Conservation (phyloP, 2,797 vertebrate species). For the Decapterus maruadsi region DNA sequence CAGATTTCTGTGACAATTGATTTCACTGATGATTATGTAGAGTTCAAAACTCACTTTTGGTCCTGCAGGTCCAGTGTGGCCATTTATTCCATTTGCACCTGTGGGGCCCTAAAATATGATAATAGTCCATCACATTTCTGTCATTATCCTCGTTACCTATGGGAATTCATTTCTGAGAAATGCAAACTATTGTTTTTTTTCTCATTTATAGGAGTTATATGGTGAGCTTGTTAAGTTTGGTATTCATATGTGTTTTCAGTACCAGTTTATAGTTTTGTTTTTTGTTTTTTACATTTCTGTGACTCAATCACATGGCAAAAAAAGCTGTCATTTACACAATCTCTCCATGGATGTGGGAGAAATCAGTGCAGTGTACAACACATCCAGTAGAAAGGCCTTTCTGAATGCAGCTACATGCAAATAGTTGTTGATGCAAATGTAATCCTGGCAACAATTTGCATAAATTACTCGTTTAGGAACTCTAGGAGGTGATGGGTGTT, state of each 20-base stretch:
- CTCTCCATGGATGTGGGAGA: slow-evolving; percentile 1
- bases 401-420: not conserved
- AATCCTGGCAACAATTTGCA: not conserved
- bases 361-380: not conserved
- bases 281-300: not conserved
- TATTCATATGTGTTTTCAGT: not conserved
- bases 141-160: not conserved
- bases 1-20: not conserved
- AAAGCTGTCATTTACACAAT: not conserved
- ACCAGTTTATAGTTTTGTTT: not conserved
- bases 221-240: not conserved
- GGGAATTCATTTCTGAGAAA: not conserved
- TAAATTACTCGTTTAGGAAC: not conserved
- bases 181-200: not conserved
- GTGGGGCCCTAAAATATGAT: slow-evolving; percentile 70
- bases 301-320: not conserved
- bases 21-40: not conserved
- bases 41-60: slow-evolving; percentile 67
- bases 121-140: not conserved
- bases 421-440: not conserved
- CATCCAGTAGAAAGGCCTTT: not conserved
- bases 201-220: not conserved
- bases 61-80: slow-evolving; percentile 73
- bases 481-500: not conserved
- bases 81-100: slow-evolving; percentile 74